Percentiles rank a stretch among this genome's conserved stretches.
Evolutionary conservation across 92 coral and sea anemone genomes (phyloP).

Genomic region (Heliopora coerulea): DNA sequence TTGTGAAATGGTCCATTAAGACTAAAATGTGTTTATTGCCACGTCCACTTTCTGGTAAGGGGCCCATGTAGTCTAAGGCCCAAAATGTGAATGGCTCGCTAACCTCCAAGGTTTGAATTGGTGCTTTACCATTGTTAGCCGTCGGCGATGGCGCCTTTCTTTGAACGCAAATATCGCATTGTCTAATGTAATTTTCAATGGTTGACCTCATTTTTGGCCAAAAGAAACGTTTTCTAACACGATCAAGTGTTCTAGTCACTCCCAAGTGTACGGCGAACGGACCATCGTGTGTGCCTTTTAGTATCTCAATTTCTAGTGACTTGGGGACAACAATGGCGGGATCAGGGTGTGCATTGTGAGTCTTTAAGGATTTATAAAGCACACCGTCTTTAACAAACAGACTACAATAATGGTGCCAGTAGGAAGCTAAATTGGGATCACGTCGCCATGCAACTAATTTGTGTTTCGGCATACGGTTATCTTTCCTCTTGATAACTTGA

Average conservation of each 20-base stretch:
- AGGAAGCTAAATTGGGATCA: conserved; percentile 7
- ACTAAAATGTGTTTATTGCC: conserved; percentile 53
- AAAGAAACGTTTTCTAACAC: conserved; percentile 22
- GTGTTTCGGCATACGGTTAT: not conserved
- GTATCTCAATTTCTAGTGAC: not conserved
- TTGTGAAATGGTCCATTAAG: conserved; percentile 49
- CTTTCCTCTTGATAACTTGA: conserved; percentile 7
- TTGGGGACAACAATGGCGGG: conserved; percentile 27
- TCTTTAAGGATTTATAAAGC: not conserved
- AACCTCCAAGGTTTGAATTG: conserved; percentile 17
- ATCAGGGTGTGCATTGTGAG: conserved; percentile 8
- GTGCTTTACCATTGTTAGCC: conserved; percentile 38
- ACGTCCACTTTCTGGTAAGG: conserved; percentile 37
- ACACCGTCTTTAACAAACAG: conserved; percentile 9
- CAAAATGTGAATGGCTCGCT: conserved; percentile 47
- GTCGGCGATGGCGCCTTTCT: not conserved
- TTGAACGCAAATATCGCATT: conserved; percentile 24
- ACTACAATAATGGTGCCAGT: conserved; percentile 15
- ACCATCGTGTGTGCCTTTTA: not conserved
- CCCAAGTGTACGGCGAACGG: conserved; percentile 24
- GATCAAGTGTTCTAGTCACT: conserved; percentile 10
- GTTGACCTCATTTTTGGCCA: conserved; percentile 16
- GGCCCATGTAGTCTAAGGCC: conserved; percentile 51
- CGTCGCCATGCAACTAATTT: conserved; percentile 8
- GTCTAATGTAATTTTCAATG: conserved; percentile 10